Conservation (phyloP, 2,888 invertebrate genomes). For the Drosophila atroscutellata region DNA sequence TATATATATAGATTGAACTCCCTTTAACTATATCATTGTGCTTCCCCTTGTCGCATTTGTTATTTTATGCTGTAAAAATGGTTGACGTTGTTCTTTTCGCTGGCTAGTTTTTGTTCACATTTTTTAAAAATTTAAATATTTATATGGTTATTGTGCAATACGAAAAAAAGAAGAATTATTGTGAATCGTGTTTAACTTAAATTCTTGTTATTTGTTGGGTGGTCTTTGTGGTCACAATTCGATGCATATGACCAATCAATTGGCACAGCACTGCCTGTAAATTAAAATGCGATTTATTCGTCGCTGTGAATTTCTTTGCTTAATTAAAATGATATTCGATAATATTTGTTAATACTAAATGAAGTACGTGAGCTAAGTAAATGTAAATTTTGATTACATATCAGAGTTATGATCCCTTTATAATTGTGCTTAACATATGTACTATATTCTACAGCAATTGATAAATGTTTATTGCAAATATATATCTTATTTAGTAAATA, state of each 20-base stretch:
- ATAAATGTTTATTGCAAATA: background rate
- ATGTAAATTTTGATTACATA: background rate
- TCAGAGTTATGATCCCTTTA: background rate
- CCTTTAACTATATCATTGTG: conserved; percentile 3
- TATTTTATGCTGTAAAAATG: conserved; percentile 7
- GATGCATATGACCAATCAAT: conserved; percentile 19
- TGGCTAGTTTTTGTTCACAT: conserved; percentile 1
- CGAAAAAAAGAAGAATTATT: conserved; percentile 15
- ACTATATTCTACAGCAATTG: background rate
- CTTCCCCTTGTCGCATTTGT: conserved; percentile 9
- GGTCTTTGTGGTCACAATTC: conserved; percentile 46
- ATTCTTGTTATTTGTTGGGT: conserved; percentile 46
- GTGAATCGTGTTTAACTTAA: conserved; percentile 39
- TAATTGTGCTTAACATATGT: background rate
- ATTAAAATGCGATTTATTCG: background rate
- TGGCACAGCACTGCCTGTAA: background rate
- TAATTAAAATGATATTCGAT: background rate
- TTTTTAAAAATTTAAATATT: conserved; percentile 45
- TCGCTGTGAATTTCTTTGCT: background rate
- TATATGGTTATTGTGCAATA: conserved; percentile 25
- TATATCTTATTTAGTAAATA: background rate
- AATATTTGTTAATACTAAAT: background rate
- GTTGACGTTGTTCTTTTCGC: conserved; percentile 24
- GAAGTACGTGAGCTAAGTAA: background rate
- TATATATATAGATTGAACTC: conserved; percentile 1